phyloP scores from a whole-genome alignment of 2,888 invertebrate species.

The Sinelater perroti region DNA sequence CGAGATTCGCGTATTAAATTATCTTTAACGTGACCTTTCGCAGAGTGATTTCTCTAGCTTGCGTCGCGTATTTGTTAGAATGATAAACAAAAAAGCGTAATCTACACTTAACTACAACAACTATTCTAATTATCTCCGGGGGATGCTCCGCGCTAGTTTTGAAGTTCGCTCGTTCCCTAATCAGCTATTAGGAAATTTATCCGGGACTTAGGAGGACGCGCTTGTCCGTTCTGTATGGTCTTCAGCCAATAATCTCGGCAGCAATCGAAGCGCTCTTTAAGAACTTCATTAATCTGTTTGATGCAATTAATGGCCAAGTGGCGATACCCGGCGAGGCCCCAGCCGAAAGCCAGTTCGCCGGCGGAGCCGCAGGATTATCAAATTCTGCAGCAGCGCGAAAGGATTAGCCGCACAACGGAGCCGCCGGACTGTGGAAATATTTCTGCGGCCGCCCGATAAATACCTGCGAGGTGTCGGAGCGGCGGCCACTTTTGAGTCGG shows the following conservation, averaged over 20 bases:
- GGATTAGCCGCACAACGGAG: slow-evolving; percentile 28
- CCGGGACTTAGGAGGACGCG: background rate
- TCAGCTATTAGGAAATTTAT: slow-evolving; percentile 1
- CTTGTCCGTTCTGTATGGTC: slow-evolving; percentile 11
- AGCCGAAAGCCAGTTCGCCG: slow-evolving; percentile 53
- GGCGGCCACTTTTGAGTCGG: slow-evolving; percentile 34
- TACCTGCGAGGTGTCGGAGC: slow-evolving; percentile 35
- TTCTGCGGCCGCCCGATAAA: slow-evolving; percentile 25
- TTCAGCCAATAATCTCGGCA: slow-evolving; percentile 54
- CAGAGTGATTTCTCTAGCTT: background rate
- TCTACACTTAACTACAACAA: no score
- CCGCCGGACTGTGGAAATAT: slow-evolving; percentile 29
- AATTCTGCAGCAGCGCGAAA: slow-evolving; percentile 47
- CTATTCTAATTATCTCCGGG: no score
- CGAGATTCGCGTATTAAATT: no score
- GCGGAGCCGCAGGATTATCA: slow-evolving; percentile 53
- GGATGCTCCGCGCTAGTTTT: no score
- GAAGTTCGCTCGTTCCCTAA: no score
- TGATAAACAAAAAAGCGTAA: no score
- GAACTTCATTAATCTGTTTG: slow-evolving; percentile 59
- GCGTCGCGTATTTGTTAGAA: no score
- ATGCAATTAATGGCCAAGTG: slow-evolving; percentile 58
- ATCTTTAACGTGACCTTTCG: background rate
- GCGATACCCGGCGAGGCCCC: slow-evolving; percentile 54
- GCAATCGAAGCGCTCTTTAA: slow-evolving; percentile 54